A percentile compares a stretch with the other conserved stretches of the same genome.
Conservation (phyloP, 2,888 invertebrate genomes). For the Octodonta nipae region DNA sequence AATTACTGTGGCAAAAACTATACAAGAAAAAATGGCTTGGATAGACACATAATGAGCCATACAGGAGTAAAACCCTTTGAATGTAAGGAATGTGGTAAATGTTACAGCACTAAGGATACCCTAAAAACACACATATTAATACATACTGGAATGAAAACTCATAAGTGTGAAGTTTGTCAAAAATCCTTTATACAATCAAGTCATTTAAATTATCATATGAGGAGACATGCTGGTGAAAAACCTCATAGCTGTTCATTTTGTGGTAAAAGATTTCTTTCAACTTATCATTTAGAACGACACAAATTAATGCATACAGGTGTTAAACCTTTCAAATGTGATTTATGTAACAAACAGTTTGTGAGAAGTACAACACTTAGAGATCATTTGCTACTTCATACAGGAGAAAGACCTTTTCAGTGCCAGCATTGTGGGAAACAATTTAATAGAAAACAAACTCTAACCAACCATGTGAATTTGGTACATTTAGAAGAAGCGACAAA, state of each 20-base stretch:
- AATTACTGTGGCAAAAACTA: slow-evolving; percentile 16
- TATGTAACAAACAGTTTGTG: slow-evolving; percentile 21
- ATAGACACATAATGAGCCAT: slow-evolving; percentile 15
- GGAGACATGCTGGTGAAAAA: slow-evolving; percentile 14
- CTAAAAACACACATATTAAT: slow-evolving; percentile 15
- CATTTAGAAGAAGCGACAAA: too few relatives aligned
- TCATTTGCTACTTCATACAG: slow-evolving; percentile 22
- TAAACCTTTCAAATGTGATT: slow-evolving; percentile 18
- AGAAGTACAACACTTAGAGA: slow-evolving; percentile 23
- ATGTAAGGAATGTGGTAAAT: slow-evolving; percentile 15
- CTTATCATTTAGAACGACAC: slow-evolving; percentile 15
- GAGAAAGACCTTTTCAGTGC: slow-evolving; percentile 22
- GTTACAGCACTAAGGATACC: slow-evolving; percentile 15
- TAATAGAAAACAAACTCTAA: slow-evolving; percentile 15
- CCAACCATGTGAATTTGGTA: slow-evolving; percentile 15
- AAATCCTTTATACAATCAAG: slow-evolving; percentile 15
- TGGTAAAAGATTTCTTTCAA: slow-evolving; percentile 14
- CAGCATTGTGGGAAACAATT: slow-evolving; percentile 22
- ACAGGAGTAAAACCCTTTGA: slow-evolving; percentile 16
- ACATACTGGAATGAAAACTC: slow-evolving; percentile 14
- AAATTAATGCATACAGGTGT: slow-evolving; percentile 16
- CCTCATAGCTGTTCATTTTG: slow-evolving; percentile 13
- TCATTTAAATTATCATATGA: slow-evolving; percentile 15
- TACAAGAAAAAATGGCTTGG: slow-evolving; percentile 15
- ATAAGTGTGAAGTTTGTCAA: slow-evolving; percentile 14